These are phyloP conservation scores for Ceyx margarethae DNA, from an alignment of 2,113 vertebrate species.

Conservation along the genomic window DNA sequence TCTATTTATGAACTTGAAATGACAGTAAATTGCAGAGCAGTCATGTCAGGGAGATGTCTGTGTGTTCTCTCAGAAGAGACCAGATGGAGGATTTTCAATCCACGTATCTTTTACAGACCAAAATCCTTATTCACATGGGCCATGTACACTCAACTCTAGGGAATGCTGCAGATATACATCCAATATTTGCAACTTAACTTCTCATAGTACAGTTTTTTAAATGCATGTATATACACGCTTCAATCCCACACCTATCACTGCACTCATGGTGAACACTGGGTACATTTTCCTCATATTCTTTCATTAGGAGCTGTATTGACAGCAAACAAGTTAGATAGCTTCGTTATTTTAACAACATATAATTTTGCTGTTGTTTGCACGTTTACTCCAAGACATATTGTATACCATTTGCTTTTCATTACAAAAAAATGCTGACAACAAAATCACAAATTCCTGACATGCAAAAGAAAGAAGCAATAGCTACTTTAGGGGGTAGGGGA, in stretches of 20 bases:
- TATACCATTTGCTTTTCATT: conserved; percentile 79
- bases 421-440: conserved; percentile 76
- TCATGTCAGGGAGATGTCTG: background rate
- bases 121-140: background rate
- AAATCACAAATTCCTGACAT: conserved; percentile 74
- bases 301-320: conserved; percentile 75
- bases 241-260: background rate
- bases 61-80: background rate
- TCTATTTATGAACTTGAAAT: background rate
- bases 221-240: background rate
- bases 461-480: conserved; percentile 69
- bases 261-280: background rate
- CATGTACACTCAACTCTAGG: background rate
- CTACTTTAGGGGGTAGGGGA: conserved; percentile 24
- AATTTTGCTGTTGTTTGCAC: conserved; percentile 78
- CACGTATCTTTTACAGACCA: background rate
- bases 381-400: conserved; percentile 74
- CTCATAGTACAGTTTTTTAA: background rate
- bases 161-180: background rate
- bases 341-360: conserved; percentile 68
- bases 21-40: background rate
- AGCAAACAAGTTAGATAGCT: conserved; percentile 75
- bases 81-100: background rate
- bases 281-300: conserved; percentile 43
- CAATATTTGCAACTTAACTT: background rate